These are phyloP conservation scores for Platyrinchus mystaceus DNA, from an alignment of 2,797 vertebrate species.

Conservation along the genomic window DNA sequence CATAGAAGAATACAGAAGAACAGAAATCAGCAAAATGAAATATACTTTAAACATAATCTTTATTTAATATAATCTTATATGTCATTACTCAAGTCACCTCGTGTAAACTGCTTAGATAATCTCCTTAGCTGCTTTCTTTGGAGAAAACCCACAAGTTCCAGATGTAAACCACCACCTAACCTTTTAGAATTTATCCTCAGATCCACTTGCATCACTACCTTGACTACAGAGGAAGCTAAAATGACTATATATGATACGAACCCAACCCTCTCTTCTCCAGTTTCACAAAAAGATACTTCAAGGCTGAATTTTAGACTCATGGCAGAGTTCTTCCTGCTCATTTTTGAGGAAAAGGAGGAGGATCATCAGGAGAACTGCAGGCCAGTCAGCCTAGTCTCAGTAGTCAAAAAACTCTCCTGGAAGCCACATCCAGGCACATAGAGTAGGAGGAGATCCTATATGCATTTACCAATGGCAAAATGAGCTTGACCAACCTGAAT, in stretches of 20 bases:
- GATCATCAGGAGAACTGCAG: background rate
- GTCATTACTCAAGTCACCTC: background rate
- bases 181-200: background rate
- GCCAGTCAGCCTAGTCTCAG: background rate
- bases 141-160: background rate
- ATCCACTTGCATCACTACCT: background rate
- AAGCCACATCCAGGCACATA: background rate
- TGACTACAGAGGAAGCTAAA: background rate
- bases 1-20: background rate
- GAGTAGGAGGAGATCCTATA: background rate
- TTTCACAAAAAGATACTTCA: background rate
- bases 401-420: background rate
- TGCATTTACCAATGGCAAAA: background rate
- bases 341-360: background rate
- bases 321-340: background rate
- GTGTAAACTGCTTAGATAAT: background rate
- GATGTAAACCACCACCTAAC: background rate
- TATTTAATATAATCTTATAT: background rate
- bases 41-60: background rate
- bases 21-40: background rate
- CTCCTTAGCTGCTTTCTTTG: background rate
- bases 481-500: no score
- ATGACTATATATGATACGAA: background rate
- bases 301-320: background rate
- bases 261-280: background rate